Percentiles rank a stretch among this genome's conserved stretches.
Evolutionary conservation across 2,113 vertebrate species (phyloP).

Genomic region (Butorides virescens): DNA sequence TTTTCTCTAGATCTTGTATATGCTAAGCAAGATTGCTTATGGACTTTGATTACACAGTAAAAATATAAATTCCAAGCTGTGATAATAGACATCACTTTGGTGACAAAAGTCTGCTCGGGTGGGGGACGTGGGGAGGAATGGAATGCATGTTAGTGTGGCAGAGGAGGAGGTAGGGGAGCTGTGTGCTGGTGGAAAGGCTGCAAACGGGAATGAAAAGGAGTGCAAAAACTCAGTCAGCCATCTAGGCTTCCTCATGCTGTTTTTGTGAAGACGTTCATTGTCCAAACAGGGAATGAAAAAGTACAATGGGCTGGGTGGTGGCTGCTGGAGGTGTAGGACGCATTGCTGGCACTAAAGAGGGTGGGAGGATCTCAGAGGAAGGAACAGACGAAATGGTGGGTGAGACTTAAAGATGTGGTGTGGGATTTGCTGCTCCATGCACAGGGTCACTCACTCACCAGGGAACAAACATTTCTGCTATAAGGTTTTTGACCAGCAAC

Average conservation of each 20-base stretch:
- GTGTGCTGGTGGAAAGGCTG: background rate
- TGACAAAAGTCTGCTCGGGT: conserved; percentile 13
- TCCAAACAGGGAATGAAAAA: background rate
- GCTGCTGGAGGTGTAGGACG: background rate
- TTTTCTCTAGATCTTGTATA: background rate
- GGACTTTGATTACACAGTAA: conserved; percentile 52
- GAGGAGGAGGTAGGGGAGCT: conserved; percentile 32
- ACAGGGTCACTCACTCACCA: background rate
- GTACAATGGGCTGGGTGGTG: background rate
- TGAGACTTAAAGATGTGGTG: background rate
- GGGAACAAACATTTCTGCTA: background rate
- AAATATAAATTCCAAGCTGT: conserved; percentile 49
- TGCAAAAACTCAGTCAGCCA: conserved; percentile 26
- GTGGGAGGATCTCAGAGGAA: background rate
- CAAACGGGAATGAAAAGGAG: background rate
- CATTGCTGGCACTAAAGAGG: background rate
- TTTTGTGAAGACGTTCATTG: background rate
- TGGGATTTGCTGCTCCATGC: background rate
- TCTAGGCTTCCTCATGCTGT: conserved; percentile 6
- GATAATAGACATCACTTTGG: conserved; percentile 25
- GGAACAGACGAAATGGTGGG: background rate
- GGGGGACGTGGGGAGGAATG: background rate
- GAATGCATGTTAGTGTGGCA: conserved; percentile 36
- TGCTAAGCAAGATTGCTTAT: conserved; percentile 41
- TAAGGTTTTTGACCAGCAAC: background rate